Base-by-base conservation (phyloP, 2,113 vertebrate species). In the Protobothrops flavoviridis region DNA sequence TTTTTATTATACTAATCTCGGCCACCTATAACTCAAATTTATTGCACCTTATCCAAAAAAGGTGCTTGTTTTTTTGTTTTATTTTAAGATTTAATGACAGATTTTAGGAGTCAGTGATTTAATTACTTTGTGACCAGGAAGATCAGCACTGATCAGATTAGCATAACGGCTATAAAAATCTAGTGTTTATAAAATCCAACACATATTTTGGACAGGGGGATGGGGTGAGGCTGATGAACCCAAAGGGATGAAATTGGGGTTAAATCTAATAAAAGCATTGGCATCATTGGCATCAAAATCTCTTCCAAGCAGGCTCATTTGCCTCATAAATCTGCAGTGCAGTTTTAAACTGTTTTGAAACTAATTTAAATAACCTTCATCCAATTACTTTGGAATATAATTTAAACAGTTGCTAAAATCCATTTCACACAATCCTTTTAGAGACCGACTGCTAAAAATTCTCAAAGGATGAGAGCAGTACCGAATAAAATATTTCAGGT, bases 181-280 rank as follows among this genome's bases (percentile, higher is more conserved):
- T 93, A 95, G 94, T 53, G 89, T 3, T 95, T 96, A 91, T 87
- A 43, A 74, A 95, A 93, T 90, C 74, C 90, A 89, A 94, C 93
- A 94, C 56, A 95, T 97, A 93, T 93, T 92, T 93, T 96, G 96
- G 94, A 90, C 94, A 20, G 33, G n/a, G 64, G 17, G 69, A 15
- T 39, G n/a, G 69, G n/a, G 6, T 39, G 69, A 39, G 69, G 5
- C 17, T 87, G 93, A 95, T 96, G 93, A 95, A 96, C 95, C 96
- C 95, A 97, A 96, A 55, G 89, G 93, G 64, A 96, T 97, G 94
- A 96, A 95, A 90, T 91, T 85, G 90, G 89, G 95, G 94, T 97
- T 95, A 96, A 95, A 94, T 96, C 94, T 94, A 96, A 92, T 50
- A 59, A 92, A 93, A 97, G 90, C 39, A 39, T 39, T 39, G 39